Percentiles rank a stretch among this genome's conserved stretches.
phyloP scores from a whole-genome alignment of 1,140 invertebrate species.

The Panonychus citri region DNA sequence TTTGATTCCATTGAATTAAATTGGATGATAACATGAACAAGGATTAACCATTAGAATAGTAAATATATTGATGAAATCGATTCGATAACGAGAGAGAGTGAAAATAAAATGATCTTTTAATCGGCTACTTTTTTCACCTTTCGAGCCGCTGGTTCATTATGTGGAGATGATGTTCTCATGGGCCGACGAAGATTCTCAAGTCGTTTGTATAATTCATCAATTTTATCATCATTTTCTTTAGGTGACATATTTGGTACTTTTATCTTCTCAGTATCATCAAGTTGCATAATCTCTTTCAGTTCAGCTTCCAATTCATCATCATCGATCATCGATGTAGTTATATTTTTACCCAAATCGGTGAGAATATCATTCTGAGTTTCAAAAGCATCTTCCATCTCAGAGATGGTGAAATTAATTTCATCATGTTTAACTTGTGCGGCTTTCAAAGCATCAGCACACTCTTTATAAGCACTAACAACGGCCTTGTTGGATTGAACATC shows the following conservation, averaged over 20 bases:
- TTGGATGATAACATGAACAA: too few relatives aligned
- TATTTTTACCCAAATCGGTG: neutral
- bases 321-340: neutral
- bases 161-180: too few relatives aligned
- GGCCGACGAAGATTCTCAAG: neutral
- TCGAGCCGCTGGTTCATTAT: too few relatives aligned
- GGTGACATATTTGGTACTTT: neutral
- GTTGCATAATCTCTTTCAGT: neutral
- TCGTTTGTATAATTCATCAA: neutral
- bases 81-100: too few relatives aligned
- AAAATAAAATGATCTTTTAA: too few relatives aligned
- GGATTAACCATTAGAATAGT: too few relatives aligned
- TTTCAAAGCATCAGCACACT: conserved; percentile 2
- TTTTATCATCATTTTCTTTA: neutral
- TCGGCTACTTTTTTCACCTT: too few relatives aligned
- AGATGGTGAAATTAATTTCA: conserved; percentile 2
- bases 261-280: neutral
- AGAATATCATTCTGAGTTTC: neutral
- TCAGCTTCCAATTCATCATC: neutral
- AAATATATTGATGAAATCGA: too few relatives aligned
- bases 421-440: neutral
- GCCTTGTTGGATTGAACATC: conserved; percentile 2
- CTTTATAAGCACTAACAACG: conserved; percentile 1
- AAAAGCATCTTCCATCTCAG: conserved; percentile 3
- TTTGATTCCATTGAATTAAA: too few relatives aligned